These are phyloP conservation scores for Psix sp. DNA, from an alignment of 1,140 invertebrate genomes.

Conservation along the genomic window DNA sequence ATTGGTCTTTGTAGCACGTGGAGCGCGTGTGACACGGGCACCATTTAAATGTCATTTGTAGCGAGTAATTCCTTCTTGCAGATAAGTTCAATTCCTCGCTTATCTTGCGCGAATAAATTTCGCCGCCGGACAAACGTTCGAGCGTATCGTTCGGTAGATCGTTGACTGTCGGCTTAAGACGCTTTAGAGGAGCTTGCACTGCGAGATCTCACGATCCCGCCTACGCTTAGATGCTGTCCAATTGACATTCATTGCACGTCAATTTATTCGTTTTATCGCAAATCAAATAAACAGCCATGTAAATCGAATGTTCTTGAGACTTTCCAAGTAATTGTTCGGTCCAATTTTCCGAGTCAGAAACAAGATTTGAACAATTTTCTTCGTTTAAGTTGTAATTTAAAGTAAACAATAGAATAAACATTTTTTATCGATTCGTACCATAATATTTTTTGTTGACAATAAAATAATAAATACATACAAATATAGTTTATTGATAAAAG, in stretches of 20 bases:
- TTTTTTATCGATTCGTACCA: too few species aligned
- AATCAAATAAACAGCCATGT: constrained; percentile 37
- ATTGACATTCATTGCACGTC: constrained; percentile 56
- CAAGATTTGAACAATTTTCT: constrained; percentile 6
- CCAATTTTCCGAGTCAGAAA: background rate
- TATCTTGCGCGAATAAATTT: constrained; percentile 58
- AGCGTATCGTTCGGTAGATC: constrained; percentile 52
- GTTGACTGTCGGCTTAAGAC: constrained; percentile 60
- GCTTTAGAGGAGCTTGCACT: constrained; percentile 59
- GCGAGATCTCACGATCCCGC: constrained; percentile 39
- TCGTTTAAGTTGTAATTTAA: background rate
- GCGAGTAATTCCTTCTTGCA: constrained; percentile 56
- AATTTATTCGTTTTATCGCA: constrained; percentile 46
- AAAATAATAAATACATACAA: too few species aligned
- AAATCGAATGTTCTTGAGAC: constrained; percentile 31
- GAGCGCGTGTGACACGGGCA: constrained; percentile 44
- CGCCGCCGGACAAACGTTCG: constrained; percentile 55
- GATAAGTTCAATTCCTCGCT: constrained; percentile 50
- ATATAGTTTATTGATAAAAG: too few species aligned
- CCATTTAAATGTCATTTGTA: constrained; percentile 60
- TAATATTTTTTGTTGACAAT: background rate
- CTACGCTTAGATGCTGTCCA: constrained; percentile 14
- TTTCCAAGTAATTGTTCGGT: constrained; percentile 22
- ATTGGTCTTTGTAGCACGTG: constrained; percentile 51
- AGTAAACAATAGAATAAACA: constrained; percentile 9